Base-by-base conservation (phyloP, 2,113 vertebrate species). In the Poeciliopsis prolifica region DNA sequence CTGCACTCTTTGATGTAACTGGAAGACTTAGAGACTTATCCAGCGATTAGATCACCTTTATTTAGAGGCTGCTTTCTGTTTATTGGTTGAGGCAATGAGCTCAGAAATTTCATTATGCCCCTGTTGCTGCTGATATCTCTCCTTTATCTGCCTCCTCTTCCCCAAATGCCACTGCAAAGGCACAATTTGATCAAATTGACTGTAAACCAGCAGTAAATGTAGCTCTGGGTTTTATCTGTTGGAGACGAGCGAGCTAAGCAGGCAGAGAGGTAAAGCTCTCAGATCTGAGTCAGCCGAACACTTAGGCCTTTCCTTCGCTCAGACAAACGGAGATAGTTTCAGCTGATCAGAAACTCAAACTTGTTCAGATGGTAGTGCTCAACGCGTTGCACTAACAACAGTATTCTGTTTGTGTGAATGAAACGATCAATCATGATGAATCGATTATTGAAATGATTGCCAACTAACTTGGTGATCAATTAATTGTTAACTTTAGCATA, bases 1-100 rank as follows among this genome's bases (percentile, higher is more conserved):
- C 90, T 86, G 88, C 87, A 77, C 77, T 44, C 75, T 83, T 89
- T 84, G 79, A 85, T 81, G 83, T 89, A 92, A 90, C 89, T 90
- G 83, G 79, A 88, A 70, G 86, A 88, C 81, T 91, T 82, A 75
- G 71, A 78, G 75, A 74, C 85, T 86, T 75, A 88, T 87, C 88
- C 82, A 74, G 70, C 79, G 68, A 84, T 91, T 85, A 80, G 65
- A 80, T 77, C 29, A 33, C 74, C 79, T 82, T 82, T 71, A 77
- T 88, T 82, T 85, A 60, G 67, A 86, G 75, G 54, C 60, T 61
- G 84, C 77, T 84, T 89, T 83, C 87, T 86, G 84, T 69, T 83
- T 88, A 90, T 84, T 87, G 73, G 85, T 79, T 65, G 54, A 40
- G 78, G 74, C 60, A 5, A 9, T 3, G 66, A 65, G 69, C 78